Base-by-base conservation (phyloP, 1,140 invertebrate species). In the Holcopasites calliopsidis region DNA sequence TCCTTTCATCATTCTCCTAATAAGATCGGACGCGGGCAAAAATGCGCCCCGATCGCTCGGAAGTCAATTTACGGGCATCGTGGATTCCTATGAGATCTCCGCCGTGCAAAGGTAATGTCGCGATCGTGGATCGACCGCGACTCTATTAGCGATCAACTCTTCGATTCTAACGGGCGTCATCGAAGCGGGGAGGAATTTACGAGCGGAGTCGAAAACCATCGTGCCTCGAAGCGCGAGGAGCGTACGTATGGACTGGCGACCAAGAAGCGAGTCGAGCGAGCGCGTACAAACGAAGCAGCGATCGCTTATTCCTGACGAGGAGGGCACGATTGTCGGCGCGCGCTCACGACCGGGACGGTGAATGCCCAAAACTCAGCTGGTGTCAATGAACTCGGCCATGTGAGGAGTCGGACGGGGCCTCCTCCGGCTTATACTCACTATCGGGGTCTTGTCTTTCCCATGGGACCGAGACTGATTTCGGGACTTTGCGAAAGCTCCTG, bases 401-500 rank as follows among this genome's bases (percentile, higher is more conserved):
- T 90, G 90, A 91, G 89, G 89, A 90, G 86, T 87, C 76, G 79
- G 76, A 78, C 80, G 82, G 73, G 82, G 82, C 79, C 74, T 77
- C 78, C 83, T 68, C 75, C 72, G 73, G 73, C 76, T 76, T 79
- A 88, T 88, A 88, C 87, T 80, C 86, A 85, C 89, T 88, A 91
- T 90, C 89, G 88, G 88, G 90, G 90, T 91, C 90, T 91, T 91
- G 90, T 91, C 90, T 91, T 92, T 92, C 90, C 90, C 91, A 91
- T 91, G 90, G 86, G 86, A 88, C 87, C 88, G 85, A 90, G 87
- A 90, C 89, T 91, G 91, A 91, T 92, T 92, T 91, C 87, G 88
- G 89, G 85, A 88, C 87, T 91, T 89, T 90, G 89, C 86, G 81
- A 83, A 84, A 83, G 82, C 76, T 60, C 33, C 49, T 55, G 76